These are phyloP conservation scores for Myotis findleyi DNA, from an alignment of 2,797 vertebrate genomes.

Conservation along the genomic window DNA sequence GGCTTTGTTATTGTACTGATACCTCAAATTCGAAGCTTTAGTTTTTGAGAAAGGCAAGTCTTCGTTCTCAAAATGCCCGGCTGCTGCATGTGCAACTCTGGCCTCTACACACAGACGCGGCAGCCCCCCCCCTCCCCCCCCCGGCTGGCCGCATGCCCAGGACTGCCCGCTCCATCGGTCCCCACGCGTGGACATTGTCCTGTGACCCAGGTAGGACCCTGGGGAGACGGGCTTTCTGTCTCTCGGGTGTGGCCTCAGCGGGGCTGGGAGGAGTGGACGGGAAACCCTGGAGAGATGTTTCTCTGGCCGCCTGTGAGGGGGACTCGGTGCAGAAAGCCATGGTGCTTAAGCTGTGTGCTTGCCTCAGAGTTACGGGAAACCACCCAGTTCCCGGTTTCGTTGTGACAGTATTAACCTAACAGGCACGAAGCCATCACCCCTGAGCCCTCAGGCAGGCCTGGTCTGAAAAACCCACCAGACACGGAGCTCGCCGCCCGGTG, in stretches of 20 bases:
- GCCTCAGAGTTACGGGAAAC: slow-evolving; percentile 50
- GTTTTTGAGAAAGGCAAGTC: neutral
- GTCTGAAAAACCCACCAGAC: no score
- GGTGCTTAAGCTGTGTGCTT: slow-evolving; percentile 77
- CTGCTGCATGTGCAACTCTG: slow-evolving; percentile 15
- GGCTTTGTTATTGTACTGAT: slow-evolving; percentile 12
- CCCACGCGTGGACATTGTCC: rapidly evolving
- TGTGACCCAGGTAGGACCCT: neutral
- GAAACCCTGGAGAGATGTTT: slow-evolving; percentile 53
- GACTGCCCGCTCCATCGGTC: neutral
- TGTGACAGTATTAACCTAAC: slow-evolving; percentile 81
- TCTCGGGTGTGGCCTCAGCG: slow-evolving; percentile 52
- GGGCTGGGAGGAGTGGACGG: slow-evolving; percentile 8
- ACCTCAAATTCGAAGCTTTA: slow-evolving; percentile 60
- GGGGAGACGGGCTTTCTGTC: neutral
- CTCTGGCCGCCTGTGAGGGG: neutral
- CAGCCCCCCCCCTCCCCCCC: neutral
- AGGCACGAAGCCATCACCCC: slow-evolving; percentile 59
- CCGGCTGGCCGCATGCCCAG: neutral
- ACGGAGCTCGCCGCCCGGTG: slow-evolving; percentile 22
- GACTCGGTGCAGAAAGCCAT: neutral
- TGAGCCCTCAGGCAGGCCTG: slow-evolving; percentile 58
- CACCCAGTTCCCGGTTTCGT: slow-evolving; percentile 49
- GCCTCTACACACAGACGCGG: neutral
- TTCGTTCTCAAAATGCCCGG: neutral